Evolutionary conservation across 2,113 vertebrate genomes (phyloP).

Genomic region (Upupa epops): DNA sequence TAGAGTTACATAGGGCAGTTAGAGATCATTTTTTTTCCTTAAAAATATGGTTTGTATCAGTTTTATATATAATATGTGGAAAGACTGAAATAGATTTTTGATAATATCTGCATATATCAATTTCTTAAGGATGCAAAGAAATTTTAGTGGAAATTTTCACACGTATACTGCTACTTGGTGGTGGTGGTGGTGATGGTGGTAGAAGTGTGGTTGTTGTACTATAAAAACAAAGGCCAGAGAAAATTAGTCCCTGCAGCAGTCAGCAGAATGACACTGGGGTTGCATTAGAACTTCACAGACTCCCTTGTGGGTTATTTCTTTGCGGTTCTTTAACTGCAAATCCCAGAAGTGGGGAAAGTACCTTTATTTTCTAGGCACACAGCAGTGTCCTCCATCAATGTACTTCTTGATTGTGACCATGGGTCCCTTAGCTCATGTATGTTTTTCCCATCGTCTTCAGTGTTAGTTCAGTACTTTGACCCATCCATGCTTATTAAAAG

Average conservation of each 20-base stretch:
- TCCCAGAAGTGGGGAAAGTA: neutral
- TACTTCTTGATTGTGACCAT: neutral
- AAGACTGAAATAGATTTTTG: too few relatives aligned
- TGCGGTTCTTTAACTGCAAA: neutral
- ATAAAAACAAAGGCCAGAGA: neutral
- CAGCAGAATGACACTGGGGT: neutral
- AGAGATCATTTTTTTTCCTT: too few relatives aligned
- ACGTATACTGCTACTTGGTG: neutral
- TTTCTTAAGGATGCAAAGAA: neutral
- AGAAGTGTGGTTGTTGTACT: fast-evolving
- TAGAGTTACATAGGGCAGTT: too few relatives aligned
- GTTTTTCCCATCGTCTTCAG: neutral
- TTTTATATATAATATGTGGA: too few relatives aligned
- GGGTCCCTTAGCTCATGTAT: neutral
- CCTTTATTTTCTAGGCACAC: neutral
- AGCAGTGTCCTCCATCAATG: neutral
- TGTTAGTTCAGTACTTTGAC: neutral
- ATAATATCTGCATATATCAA: too few relatives aligned
- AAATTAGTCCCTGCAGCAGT: neutral
- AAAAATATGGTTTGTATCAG: too few relatives aligned
- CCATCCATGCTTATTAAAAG: neutral
- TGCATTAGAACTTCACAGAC: neutral
- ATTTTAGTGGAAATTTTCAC: neutral
- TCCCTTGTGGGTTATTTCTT: neutral
- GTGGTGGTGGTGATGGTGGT: fast-evolving